Evolutionary conservation across 2,888 invertebrate genomes (phyloP).

Genomic region (Luffia ferchaultella): DNA sequence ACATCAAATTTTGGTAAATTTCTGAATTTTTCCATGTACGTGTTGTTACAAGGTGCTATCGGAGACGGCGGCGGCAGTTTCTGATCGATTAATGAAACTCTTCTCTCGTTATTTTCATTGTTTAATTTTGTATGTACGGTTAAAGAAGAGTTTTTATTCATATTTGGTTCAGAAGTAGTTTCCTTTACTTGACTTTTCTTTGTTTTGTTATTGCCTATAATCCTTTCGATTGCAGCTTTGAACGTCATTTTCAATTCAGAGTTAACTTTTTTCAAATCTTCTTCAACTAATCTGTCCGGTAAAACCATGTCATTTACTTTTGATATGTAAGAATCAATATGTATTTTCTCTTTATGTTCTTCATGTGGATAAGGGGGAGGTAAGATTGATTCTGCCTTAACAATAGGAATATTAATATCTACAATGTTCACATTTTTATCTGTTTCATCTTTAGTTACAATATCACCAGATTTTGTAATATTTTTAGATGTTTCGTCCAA

Average conservation of each 20-base stretch:
- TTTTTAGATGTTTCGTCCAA: not conserved
- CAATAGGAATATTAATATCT: slow-evolving; percentile 24
- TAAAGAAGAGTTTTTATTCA: not conserved
- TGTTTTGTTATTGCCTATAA: slow-evolving; percentile 28
- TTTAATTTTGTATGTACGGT: not conserved
- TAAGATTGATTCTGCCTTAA: slow-evolving; percentile 39
- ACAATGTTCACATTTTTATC: slow-evolving; percentile 12
- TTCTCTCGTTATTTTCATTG: not conserved
- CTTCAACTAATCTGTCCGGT: slow-evolving; percentile 24
- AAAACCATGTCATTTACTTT: not conserved
- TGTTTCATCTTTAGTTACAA: slow-evolving; percentile 8
- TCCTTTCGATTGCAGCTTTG: slow-evolving; percentile 44
- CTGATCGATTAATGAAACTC: not conserved
- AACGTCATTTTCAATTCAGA: slow-evolving; percentile 44
- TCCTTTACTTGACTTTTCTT: slow-evolving; percentile 18
- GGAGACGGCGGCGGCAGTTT: not conserved
- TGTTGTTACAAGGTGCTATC: not conserved
- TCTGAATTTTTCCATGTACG: not conserved
- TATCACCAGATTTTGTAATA: no score
- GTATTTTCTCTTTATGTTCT: slow-evolving; percentile 20
- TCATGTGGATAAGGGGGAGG: slow-evolving; percentile 39
- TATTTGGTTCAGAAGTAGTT: no score
- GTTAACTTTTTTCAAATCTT: slow-evolving; percentile 41
- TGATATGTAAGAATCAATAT: not conserved
- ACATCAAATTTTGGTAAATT: not conserved